These are phyloP conservation scores for Caenorhabditis tropicalis DNA, from an alignment of 1,140 invertebrate species.

Conservation along the genomic window DNA sequence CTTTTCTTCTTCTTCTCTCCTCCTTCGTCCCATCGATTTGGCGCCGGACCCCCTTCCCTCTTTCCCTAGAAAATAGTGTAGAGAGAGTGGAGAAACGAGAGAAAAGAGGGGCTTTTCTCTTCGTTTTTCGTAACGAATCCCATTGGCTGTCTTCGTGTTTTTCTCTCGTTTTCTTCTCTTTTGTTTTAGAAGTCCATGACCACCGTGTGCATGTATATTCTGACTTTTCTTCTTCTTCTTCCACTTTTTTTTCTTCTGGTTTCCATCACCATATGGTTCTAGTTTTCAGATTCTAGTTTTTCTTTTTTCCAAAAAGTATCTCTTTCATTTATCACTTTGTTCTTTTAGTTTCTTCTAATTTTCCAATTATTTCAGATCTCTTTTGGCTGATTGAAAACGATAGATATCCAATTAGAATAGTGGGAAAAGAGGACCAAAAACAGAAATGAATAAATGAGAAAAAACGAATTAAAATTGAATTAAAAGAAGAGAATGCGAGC, in stretches of 20 bases:
- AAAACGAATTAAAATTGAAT: not conserved
- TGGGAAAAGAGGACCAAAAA: not conserved
- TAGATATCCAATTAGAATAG: not conserved
- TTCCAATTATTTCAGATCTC: not conserved
- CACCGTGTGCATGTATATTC: constrained; percentile 33
- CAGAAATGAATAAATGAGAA: not conserved
- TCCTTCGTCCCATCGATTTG: constrained; percentile 28
- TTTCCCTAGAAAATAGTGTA: not conserved
- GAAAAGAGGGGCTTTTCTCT: not conserved
- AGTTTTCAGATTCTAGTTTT: not conserved
- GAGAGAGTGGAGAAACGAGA: not conserved
- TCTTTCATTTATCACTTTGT: not conserved
- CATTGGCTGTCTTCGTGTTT: not conserved
- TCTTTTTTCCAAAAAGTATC: not conserved
- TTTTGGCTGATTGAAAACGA: not conserved
- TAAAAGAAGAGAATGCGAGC: constrained; percentile 33
- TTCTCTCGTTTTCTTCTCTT: not conserved
- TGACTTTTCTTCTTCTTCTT: not conserved
- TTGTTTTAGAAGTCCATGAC: constrained; percentile 30
- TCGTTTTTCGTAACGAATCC: constrained; percentile 27
- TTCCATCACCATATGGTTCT: constrained; percentile 32
- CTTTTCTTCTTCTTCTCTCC: not conserved
- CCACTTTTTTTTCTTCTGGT: not conserved
- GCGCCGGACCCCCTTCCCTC: no score
- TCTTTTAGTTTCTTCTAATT: not conserved